A percentile compares a stretch with the other conserved stretches of the same genome.
Conservation (phyloP, 2,888 invertebrate species). For the Drosophila trichaetosa region DNA sequence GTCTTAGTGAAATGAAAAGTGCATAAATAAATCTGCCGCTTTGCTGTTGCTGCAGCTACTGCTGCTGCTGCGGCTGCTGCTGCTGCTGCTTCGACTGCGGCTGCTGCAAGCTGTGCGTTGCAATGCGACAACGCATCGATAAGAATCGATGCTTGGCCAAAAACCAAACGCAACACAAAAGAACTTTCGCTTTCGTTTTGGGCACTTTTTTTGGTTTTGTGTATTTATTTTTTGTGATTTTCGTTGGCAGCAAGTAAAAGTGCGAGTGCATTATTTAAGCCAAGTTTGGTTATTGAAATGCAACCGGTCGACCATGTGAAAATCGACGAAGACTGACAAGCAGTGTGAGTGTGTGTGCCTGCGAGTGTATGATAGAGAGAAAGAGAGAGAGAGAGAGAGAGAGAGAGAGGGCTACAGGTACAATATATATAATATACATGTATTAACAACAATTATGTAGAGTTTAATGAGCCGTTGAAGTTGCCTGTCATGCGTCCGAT, state of each 20-base stretch:
- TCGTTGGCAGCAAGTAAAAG: slow-evolving; percentile 64
- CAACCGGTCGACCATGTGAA: slow-evolving; percentile 73
- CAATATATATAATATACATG: slow-evolving; percentile 18
- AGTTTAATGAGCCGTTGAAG: slow-evolving; percentile 69
- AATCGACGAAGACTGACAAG: slow-evolving; percentile 41
- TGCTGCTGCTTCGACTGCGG: not conserved
- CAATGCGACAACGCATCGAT: slow-evolving; percentile 40
- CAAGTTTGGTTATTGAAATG: slow-evolving; percentile 76
- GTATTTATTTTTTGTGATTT: slow-evolving; percentile 34
- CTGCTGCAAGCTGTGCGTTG: slow-evolving; percentile 4
- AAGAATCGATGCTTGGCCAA: slow-evolving; percentile 66
- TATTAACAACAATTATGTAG: slow-evolving; percentile 69
- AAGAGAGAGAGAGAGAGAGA: not conserved
- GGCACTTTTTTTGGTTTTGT: slow-evolving; percentile 24
- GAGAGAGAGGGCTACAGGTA: slow-evolving; percentile 15
- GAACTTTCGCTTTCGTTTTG: slow-evolving; percentile 77
- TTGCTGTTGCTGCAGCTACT: slow-evolving; percentile 5
- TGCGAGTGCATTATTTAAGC: slow-evolving; percentile 77
- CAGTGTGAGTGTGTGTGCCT: slow-evolving; percentile 9
- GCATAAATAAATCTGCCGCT: slow-evolving; percentile 77
- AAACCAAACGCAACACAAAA: slow-evolving; percentile 64
- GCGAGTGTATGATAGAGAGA: not conserved
- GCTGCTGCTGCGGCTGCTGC: not conserved
- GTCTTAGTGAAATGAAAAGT: slow-evolving; percentile 78
- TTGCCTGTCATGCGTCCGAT: slow-evolving; percentile 60